Percentiles rank a stretch among this genome's conserved stretches.
phyloP scores from a whole-genome alignment of 2,797 vertebrate species.

The Poecilia gillii region DNA sequence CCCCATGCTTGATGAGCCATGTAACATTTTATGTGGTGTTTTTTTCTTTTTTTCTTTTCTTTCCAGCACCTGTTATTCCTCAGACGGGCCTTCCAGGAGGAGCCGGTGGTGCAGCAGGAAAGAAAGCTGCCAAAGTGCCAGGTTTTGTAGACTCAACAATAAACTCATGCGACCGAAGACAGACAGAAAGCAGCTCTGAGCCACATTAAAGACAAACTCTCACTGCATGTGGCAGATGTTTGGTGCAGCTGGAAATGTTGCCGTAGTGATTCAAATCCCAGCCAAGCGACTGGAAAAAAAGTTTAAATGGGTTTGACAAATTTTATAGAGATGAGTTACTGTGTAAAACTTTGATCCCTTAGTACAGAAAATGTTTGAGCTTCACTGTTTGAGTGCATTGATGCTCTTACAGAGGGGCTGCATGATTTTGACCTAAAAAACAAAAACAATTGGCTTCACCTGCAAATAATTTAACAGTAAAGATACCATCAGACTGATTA shows the following conservation, averaged over 20 bases:
- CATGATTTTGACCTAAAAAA: not conserved
- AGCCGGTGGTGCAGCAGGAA: conserved; percentile 70
- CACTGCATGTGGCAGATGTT: conserved; percentile 22
- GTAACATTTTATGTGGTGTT: conserved; percentile 17
- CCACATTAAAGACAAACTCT: conserved; percentile 21
- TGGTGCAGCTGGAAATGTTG: not conserved
- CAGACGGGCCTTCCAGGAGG: conserved; percentile 87
- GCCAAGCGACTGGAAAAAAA: not conserved
- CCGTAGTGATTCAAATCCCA: not conserved
- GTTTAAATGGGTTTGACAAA: not conserved
- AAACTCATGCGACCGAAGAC: conserved; percentile 27
- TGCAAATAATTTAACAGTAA: not conserved
- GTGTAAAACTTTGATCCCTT: not conserved
- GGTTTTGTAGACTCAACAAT: conserved; percentile 79
- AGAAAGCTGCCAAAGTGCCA: conserved; percentile 87
- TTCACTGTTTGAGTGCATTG: not conserved
- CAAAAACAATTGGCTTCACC: not conserved
- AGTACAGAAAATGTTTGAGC: not conserved
- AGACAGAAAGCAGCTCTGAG: conserved; percentile 48
- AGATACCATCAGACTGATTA: not conserved
- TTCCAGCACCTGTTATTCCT: conserved; percentile 85
- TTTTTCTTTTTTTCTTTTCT: conserved; percentile 38
- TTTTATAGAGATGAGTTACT: not conserved
- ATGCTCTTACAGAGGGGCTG: not conserved
- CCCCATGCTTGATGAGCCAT: conserved; percentile 6